These are phyloP conservation scores for Caenorhabditis elegans DNA, from an alignment of 1,140 invertebrate species.

Conservation along the genomic window DNA sequence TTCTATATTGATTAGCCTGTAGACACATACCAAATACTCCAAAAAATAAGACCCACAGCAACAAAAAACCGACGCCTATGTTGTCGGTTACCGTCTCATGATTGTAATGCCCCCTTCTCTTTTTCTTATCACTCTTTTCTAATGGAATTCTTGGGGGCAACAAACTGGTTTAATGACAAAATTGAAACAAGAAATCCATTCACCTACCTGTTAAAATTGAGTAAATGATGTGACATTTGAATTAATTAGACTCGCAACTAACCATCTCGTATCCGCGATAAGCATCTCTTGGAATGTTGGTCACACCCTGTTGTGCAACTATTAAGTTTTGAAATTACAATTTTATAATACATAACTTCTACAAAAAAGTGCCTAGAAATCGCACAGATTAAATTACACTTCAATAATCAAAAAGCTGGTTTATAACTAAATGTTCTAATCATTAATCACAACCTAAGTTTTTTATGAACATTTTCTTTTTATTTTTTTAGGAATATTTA, in stretches of 20 bases:
- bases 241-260: neutral
- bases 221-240: conserved; percentile 19
- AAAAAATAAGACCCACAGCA: neutral
- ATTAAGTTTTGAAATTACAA: no score
- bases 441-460: no score
- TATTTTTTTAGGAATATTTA: no score
- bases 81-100: conserved; percentile 13
- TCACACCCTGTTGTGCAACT: neutral
- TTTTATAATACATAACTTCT: no score
- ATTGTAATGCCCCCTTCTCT: neutral
- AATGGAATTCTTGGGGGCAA: neutral
- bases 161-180: neutral
- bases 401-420: no score
- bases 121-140: neutral
- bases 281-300: neutral
- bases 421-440: no score
- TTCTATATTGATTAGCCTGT: neutral
- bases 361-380: no score
- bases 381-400: no score
- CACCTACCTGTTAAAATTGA: neutral
- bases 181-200: neutral
- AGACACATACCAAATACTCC: neutral
- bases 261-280: neutral
- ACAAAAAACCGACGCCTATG: neutral
- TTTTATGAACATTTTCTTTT: no score